phyloP scores from a whole-genome alignment of 2,888 invertebrate genomes.

The Erebia aethiops region DNA sequence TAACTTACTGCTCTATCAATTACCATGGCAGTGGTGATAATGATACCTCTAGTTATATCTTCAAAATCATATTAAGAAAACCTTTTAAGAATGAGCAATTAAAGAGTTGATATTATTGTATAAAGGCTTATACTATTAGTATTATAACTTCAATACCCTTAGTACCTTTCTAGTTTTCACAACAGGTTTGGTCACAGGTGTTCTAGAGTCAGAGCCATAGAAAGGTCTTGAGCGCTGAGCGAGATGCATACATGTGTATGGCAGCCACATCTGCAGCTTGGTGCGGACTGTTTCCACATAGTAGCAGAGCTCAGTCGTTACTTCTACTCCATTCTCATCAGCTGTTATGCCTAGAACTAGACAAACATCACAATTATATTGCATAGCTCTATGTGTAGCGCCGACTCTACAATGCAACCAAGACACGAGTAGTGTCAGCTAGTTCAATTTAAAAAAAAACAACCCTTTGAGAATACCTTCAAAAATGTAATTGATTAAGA shows the following conservation, averaged over 20 bases:
- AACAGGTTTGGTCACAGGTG: slow-evolving; percentile 45
- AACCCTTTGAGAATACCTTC: too few species aligned
- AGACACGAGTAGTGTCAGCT: too few species aligned
- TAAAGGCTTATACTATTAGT: too few species aligned
- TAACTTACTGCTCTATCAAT: too few species aligned
- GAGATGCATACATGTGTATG: slow-evolving; percentile 67
- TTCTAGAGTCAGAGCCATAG: slow-evolving; percentile 59
- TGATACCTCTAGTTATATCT: too few species aligned
- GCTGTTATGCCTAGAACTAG: slow-evolving; percentile 68
- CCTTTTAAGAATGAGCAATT: not conserved
- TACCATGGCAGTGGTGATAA: too few species aligned
- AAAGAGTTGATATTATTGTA: not conserved
- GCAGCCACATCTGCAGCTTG: slow-evolving; percentile 66
- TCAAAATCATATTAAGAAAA: too few species aligned
- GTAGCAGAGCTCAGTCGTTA: slow-evolving; percentile 68
- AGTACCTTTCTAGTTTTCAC: slow-evolving; percentile 56
- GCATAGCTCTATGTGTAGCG: too few species aligned
- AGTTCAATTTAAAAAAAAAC: too few species aligned
- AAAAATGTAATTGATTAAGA: too few species aligned
- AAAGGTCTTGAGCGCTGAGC: slow-evolving; percentile 73
- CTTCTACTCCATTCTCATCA: slow-evolving; percentile 57
- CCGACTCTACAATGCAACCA: too few species aligned
- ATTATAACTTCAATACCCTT: not conserved
- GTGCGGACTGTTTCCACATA: slow-evolving; percentile 65
- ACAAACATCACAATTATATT: too few species aligned